Evolutionary conservation across 92 coral and sea anemone species (phyloP).

Genomic region (Montipora capitata): DNA sequence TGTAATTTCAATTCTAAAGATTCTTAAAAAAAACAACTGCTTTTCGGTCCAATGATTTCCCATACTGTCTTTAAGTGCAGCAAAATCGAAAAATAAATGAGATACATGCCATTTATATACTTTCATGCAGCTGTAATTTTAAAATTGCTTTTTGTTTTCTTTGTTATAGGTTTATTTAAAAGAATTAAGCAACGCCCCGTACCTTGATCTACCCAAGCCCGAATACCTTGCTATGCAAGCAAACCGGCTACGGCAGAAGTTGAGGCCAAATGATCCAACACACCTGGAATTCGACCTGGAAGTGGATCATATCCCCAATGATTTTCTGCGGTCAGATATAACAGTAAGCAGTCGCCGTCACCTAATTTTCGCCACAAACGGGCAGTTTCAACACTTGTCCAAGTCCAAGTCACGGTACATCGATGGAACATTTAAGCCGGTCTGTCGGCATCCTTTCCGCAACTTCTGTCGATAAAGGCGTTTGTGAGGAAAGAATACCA

Average conservation of each 20-base stretch:
- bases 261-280: not conserved
- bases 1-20: not conserved
- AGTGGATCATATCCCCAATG: conserved; percentile 12
- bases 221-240: not conserved
- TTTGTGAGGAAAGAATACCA: too few relatives aligned
- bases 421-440: conserved; percentile 2
- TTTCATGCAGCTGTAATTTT: too few relatives aligned
- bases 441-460: too few relatives aligned
- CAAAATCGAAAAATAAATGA: too few relatives aligned
- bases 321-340: conserved; percentile 18
- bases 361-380: conserved; percentile 53
- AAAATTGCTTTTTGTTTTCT: too few relatives aligned
- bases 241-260: not conserved
- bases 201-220: not conserved
- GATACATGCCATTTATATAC: too few relatives aligned
- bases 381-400: conserved; percentile 1
- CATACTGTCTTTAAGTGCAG: too few relatives aligned
- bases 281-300: conserved; percentile 13
- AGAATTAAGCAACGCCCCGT: not conserved
- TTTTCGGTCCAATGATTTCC: too few relatives aligned
- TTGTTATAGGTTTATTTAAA: not conserved
- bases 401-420: conserved; percentile 36
- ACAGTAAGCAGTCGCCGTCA: not conserved
- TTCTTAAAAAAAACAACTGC: too few relatives aligned
- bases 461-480: too few relatives aligned